Conservation (phyloP, 64 coral and sea anemone genomes). For the Montipora sp. region DNA sequence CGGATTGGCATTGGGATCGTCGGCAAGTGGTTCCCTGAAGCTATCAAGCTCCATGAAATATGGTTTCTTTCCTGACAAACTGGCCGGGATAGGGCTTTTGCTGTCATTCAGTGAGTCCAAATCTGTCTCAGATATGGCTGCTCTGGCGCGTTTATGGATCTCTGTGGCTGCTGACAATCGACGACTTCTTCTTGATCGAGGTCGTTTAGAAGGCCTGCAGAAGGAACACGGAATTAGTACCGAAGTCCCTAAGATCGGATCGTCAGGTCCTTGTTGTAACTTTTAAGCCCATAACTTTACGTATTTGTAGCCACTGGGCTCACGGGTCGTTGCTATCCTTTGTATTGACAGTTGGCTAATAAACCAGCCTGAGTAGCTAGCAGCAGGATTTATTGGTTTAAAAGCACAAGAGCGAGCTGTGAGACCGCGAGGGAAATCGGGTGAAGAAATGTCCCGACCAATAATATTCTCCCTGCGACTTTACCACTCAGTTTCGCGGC, state of each 20-base stretch:
- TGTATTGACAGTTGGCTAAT: too few species aligned
- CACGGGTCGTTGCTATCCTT: too few species aligned
- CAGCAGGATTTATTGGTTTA: too few species aligned
- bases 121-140: slow-evolving; percentile 18
- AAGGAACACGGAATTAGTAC: not conserved
- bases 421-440: too few species aligned
- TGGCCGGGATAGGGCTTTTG: slow-evolving; percentile 42
- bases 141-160: not conserved
- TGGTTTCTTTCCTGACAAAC: slow-evolving; percentile 24
- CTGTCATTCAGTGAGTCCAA: slow-evolving; percentile 7
- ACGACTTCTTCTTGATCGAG: not conserved
- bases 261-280: too few species aligned
- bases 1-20: slow-evolving; percentile 77
- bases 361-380: too few species aligned
- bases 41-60: slow-evolving; percentile 65
- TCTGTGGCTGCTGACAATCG: not conserved
- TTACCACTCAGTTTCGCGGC: too few species aligned
- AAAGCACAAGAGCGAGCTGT: too few species aligned
- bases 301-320: too few species aligned
- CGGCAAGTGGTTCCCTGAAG: slow-evolving; percentile 55
- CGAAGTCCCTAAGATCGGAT: not conserved
- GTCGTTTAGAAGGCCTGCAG: not conserved
- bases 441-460: too few species aligned
- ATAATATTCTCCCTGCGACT: too few species aligned
- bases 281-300: too few species aligned